Conservation (phyloP, 2,797 vertebrate genomes). For the Antrozous pallidus region DNA sequence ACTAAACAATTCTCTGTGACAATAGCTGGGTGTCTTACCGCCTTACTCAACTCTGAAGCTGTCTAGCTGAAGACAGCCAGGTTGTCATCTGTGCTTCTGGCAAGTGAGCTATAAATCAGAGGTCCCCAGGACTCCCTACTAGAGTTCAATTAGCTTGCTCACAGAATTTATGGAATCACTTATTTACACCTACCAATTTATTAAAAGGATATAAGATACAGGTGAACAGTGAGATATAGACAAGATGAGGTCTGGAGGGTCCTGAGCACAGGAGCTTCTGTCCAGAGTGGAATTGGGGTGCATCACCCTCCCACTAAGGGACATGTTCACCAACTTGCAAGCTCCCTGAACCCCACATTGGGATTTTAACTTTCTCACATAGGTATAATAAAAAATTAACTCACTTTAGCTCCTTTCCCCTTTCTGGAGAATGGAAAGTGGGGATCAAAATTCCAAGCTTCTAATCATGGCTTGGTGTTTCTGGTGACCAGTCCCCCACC, state of each 20-base stretch:
- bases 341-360: background rate
- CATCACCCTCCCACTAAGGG: background rate
- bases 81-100: background rate
- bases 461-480: background rate
- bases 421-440: background rate
- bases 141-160: background rate
- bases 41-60: background rate
- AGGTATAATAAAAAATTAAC: background rate
- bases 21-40: background rate
- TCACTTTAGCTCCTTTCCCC: background rate
- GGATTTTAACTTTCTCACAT: background rate
- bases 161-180: background rate
- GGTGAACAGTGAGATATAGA: background rate
- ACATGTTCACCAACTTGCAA: background rate
- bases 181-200: background rate
- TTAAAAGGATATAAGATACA: background rate
- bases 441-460: background rate
- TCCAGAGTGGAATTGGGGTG: background rate
- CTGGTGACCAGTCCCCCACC: background rate
- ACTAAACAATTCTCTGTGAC: background rate
- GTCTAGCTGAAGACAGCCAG: background rate
- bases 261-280: background rate
- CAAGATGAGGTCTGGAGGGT: background rate
- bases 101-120: background rate
- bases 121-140: background rate